Evolutionary conservation across 2,797 vertebrate species (phyloP).

Genomic region (Tachyglossus aculeatus): DNA sequence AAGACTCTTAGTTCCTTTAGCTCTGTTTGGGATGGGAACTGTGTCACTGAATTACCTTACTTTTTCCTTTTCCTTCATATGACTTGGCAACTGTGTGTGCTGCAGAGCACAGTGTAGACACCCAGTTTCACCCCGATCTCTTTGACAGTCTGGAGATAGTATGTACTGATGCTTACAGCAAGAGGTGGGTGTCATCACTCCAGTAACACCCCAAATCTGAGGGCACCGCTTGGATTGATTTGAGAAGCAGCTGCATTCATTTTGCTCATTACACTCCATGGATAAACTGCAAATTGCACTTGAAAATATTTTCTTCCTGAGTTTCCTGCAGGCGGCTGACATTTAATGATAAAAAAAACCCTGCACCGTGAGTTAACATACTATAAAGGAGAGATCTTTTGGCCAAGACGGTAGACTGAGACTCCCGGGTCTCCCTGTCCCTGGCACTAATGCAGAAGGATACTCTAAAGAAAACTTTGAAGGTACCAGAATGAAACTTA

Average conservation of each 20-base stretch:
- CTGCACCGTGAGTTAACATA: constrained; percentile 47
- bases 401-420: constrained; percentile 30
- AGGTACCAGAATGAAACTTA: constrained; percentile 33
- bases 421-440: too few species aligned
- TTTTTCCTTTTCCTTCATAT: background rate
- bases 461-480: constrained; percentile 33
- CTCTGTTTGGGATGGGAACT: background rate
- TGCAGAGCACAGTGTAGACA: background rate
- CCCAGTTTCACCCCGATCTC: background rate
- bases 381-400: constrained; percentile 18
- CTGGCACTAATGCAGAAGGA: constrained; percentile 52
- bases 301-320: constrained; percentile 71
- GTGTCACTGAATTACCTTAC: background rate
- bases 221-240: constrained; percentile 62
- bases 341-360: constrained; percentile 56
- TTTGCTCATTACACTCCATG: constrained; percentile 69
- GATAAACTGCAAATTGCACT: constrained; percentile 73
- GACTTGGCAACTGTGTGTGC: background rate
- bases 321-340: constrained; percentile 63
- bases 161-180: background rate
- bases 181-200: constrained; percentile 27
- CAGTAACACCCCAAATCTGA: constrained; percentile 21
- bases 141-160: background rate
- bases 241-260: constrained; percentile 73
- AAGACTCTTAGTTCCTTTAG: background rate